Base-by-base conservation (phyloP, 2,113 vertebrate genomes). In the Labrus mixtus region DNA sequence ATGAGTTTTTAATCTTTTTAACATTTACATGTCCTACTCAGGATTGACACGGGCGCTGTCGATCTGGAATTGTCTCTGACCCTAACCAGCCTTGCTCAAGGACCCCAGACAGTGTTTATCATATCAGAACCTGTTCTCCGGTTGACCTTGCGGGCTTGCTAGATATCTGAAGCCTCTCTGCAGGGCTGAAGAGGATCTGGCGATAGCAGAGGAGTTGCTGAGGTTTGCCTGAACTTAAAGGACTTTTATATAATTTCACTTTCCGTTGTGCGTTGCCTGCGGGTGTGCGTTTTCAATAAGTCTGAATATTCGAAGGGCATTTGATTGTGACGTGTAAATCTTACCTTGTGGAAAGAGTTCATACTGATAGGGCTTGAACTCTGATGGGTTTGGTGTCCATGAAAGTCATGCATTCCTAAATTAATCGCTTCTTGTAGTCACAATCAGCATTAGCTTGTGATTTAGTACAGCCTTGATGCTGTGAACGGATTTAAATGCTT, bases 1-100 rank as follows among this genome's bases (percentile, higher is more conserved):
- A 94, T 93, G 91, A 93, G 92, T 94, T 95, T 94, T 95, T 95
- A 93, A 95, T 95, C 93, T 94, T 90, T 93, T 92, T 93, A 94
- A 92, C 92, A 94, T 94, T 94, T 93, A 91, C 92, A 91, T 92
- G 92, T 92, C 89, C 86, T 91, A 89, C 87, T 91, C 86, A 68
- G 84, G 83, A 92, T 84, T 90, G 92, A 91, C 91, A 92, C 51
- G 5, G 82, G 83, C 82, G 84, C 84, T 81, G 90, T 86, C 76
- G 54, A 92, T 90, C 87, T 78, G 78, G 89, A 89, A 87, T 90
- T 86, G 83, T 87, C 83, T 73, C 41, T 89, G 92, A 91, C 93
- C 91, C 90, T 43, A 65, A 78, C 82, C 83, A 79, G 70, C 78
- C 63, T 89, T 82, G 83, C 79, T 84, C 74, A 81, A 86, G 89